Evolutionary conservation across 2,113 vertebrate genomes (phyloP), one percentile per base, ranked within the genome.

Genomic region (Rhombomys opimus): DNA sequence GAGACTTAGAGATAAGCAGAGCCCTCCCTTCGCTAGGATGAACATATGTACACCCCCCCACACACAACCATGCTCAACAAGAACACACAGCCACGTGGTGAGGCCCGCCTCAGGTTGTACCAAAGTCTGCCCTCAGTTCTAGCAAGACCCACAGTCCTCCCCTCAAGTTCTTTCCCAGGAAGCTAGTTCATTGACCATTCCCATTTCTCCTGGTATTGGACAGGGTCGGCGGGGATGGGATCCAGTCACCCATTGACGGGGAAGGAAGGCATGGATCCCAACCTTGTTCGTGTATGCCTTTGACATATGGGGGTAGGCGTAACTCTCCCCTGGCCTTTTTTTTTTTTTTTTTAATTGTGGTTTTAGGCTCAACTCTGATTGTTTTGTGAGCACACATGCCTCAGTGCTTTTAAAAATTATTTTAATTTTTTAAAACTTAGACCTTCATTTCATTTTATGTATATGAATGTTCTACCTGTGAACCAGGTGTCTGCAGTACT

Each of bases 141-240:
- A 65, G 67, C 27, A 38, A 93, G 57, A 92, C 32, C 20, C 35
- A 14, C 72, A 82, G n/a, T 87, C 22, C 67, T 76, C 41, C 32
- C 72, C 32, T n/a, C 63, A 27, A 95, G 63, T 86, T 86, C 72
- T 95, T 87, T 85, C 63, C 46, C 27, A 87, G 87, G 90, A 91
- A 90, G 32, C 70, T 68, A 80, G 90, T 76, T 87, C 61, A 70
- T 46, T 93, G 52, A 65, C 15, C 38, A 32, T 72, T 89, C 50
- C 50, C 93, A 20, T 38, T 61, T 90, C 46, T 78, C 32, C 8
- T 85, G 54, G 23, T 94, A 78, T 7, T 87, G 52, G 81, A 75
- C 57, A 22, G 20, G 3, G 5, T 30, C 73, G 8, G 67, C 59
- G 73, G n/a, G 78, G 30, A 84, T 77, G 27, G 50, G 68, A 65